These are phyloP conservation scores for Nephotettix cincticeps DNA, from an alignment of 1,140 invertebrate species.

Conservation along the genomic window DNA sequence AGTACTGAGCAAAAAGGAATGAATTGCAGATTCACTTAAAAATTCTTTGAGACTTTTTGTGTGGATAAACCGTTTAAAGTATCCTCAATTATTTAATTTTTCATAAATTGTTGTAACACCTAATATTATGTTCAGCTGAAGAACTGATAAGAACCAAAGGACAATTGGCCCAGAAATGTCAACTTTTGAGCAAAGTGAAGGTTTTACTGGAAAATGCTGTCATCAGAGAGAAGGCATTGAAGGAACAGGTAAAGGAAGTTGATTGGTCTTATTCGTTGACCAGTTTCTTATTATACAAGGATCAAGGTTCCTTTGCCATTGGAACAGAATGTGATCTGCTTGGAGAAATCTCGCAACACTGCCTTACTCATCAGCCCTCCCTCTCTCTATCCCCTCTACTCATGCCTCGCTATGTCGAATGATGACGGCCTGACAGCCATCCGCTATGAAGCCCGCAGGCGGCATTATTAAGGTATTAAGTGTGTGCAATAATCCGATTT, in stretches of 20 bases:
- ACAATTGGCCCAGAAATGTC: constrained; percentile 54
- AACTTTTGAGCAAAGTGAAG: constrained; percentile 56
- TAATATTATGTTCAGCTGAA: constrained; percentile 27
- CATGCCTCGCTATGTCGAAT: background rate
- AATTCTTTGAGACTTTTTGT: too few relatives aligned
- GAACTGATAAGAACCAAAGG: constrained; percentile 43
- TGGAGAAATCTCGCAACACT: background rate
- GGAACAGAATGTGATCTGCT: background rate
- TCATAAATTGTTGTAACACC: too few relatives aligned
- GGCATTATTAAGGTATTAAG: background rate
- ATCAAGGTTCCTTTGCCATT: too few relatives aligned
- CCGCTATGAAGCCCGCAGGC: background rate
- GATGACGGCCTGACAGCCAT: background rate
- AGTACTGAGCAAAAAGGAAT: too few relatives aligned
- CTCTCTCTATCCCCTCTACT: background rate
- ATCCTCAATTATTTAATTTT: too few relatives aligned
- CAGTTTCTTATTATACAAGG: background rate
- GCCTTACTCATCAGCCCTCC: background rate
- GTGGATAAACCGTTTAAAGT: too few relatives aligned
- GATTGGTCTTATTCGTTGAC: background rate
- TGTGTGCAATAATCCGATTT: too few relatives aligned
- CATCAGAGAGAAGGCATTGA: constrained; percentile 53
- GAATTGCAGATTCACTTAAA: too few relatives aligned
- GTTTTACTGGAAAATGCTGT: constrained; percentile 54
- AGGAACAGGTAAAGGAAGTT: constrained; percentile 48